Evolutionary conservation across 2,113 vertebrate species (phyloP), one percentile per base, ranked within the genome.

Genomic region (Apus apus): DNA sequence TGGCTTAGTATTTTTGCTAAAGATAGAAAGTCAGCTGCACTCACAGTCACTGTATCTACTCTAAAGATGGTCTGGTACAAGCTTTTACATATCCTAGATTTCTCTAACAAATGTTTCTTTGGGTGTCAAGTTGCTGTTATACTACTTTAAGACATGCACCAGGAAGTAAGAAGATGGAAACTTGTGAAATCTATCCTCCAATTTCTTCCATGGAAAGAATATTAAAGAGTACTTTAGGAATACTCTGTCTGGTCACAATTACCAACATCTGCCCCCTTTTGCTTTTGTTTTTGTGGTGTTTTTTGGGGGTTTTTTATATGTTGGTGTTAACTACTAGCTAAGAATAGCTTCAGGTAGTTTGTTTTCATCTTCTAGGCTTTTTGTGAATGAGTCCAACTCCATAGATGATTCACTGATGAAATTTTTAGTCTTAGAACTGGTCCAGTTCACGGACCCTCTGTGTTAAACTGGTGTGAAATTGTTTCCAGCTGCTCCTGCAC

Each of bases 1-100:
- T 90, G 88, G 95, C 95, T 86, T 91, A 95, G 40, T 75, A 77
- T 90, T 93, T 80, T 97, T 96, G 76, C 96, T 97, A 96, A 96
- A 97, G 91, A 97, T 85, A 97, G 79, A 78, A 81, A 81, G 75
- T 50, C 85, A 92, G 87, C 36, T 86, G 92, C 87, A 87, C 66
- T 62, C 50, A 54, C 22, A 75, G 75, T 40, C 62, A 82, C 51
- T 2, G 0, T 45, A 51, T 79, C 36, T 68, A 85, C 29, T 74
- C 43, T 81, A 73, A 94, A 93, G 71, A 86, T 29, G 14, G 36
- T 90, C 86, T 92, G 83, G 57, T n/a, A 84, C 32, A 88, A 92
- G 90, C 38, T 57, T 95, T 87, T 73, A 77, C 22, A 56, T 73
- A 82, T 77, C 61, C 45, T 90, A 62, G 25, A 79, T 90, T 93